Percentiles rank a stretch among this genome's conserved stretches.
phyloP scores from a whole-genome alignment of 1,140 invertebrate genomes.

The Bombus picipes region DNA sequence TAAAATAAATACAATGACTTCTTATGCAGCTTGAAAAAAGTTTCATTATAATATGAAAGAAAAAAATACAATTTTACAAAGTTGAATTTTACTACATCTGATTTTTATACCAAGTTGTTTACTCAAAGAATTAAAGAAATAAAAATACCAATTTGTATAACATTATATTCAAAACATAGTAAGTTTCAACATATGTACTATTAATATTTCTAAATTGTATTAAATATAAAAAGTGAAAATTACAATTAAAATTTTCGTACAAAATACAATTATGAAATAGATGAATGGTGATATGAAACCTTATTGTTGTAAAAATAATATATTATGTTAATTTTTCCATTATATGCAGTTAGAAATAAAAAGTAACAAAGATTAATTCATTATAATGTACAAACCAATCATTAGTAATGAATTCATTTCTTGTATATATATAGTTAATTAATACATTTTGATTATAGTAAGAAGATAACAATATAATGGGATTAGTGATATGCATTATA shows the following conservation, averaged over 20 bases:
- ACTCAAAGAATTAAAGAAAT: not conserved
- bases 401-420: not conserved
- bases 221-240: slow-evolving; percentile 12
- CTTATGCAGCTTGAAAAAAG: slow-evolving; percentile 28
- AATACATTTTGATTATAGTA: slow-evolving; percentile 7
- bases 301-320: not conserved
- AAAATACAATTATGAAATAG: not conserved
- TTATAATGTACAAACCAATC: slow-evolving; percentile 4
- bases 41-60: slow-evolving; percentile 3
- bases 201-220: slow-evolving; percentile 16
- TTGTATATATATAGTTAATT: not conserved
- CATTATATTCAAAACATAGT: not conserved
- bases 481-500: not conserved
- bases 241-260: slow-evolving; percentile 7
- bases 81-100: not conserved
- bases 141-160: slow-evolving; percentile 7
- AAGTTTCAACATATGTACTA: not conserved
- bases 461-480: not conserved
- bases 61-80: not conserved
- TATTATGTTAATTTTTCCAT: slow-evolving; percentile 7
- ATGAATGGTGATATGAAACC: not conserved
- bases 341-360: slow-evolving; percentile 20
- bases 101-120: slow-evolving; percentile 21
- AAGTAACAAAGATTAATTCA: slow-evolving; percentile 2
- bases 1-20: slow-evolving; percentile 26